phyloP scores from a whole-genome alignment of 2,797 vertebrate species.

The Rhinoraja longicauda region DNA sequence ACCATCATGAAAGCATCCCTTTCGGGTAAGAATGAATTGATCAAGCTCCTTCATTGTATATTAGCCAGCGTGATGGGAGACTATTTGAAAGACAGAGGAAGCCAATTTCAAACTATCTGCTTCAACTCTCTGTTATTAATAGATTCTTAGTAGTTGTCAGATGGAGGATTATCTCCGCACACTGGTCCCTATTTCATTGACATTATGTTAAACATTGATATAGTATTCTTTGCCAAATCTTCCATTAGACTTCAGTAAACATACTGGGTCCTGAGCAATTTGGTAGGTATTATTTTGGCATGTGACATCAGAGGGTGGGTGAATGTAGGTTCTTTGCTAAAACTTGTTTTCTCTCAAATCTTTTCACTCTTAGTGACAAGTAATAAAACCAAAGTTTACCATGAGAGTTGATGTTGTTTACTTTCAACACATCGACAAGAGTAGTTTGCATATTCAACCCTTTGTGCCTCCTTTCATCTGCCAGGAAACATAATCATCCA shows the following conservation, averaged over 20 bases:
- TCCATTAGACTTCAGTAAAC: conserved; percentile 21
- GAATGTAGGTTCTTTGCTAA: background rate
- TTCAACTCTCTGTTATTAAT: conserved; percentile 1
- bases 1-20: conserved; percentile 14
- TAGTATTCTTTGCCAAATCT: conserved; percentile 8
- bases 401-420: background rate
- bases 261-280: background rate
- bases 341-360: background rate
- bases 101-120: background rate
- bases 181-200: background rate
- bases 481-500: background rate
- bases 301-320: background rate
- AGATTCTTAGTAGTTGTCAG: background rate
- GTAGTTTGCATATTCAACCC: background rate
- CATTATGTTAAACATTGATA: conserved; percentile 10
- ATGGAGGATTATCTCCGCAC: background rate
- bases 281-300: background rate
- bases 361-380: background rate
- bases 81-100: background rate
- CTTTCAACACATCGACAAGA: background rate
- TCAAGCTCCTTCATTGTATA: background rate
- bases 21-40: conserved; percentile 35
- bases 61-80: background rate
- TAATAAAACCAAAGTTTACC: background rate
- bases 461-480: background rate